phyloP scores from a whole-genome alignment of 2,888 invertebrate species.

The Sturmia bella region DNA sequence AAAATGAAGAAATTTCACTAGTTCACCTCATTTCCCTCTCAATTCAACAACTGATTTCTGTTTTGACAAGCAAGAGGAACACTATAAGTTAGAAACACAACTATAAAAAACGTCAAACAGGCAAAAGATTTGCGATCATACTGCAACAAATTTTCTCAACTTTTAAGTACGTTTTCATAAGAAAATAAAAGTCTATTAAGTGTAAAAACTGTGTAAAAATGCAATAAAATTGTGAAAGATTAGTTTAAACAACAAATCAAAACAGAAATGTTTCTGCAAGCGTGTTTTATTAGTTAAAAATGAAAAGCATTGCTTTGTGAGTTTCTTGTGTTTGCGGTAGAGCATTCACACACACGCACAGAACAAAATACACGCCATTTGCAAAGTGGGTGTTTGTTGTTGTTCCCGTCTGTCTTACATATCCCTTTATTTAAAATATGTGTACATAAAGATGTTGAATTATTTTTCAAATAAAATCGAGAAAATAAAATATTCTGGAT shows the following conservation, averaged over 20 bases:
- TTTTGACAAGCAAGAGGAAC: slow-evolving; percentile 63
- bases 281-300: slow-evolving; percentile 41
- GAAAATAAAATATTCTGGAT: background rate
- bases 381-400: slow-evolving; percentile 67
- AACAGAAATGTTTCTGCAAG: slow-evolving; percentile 28
- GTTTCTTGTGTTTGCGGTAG: slow-evolving; percentile 53
- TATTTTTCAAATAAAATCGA: slow-evolving; percentile 8
- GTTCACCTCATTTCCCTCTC: slow-evolving; percentile 57
- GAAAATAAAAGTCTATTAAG: slow-evolving; percentile 29
- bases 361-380: slow-evolving; percentile 66
- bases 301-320: slow-evolving; percentile 45
- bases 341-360: slow-evolving; percentile 45
- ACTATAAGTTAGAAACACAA: slow-evolving; percentile 66
- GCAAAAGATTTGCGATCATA: slow-evolving; percentile 68
- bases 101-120: slow-evolving; percentile 69
- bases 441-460: slow-evolving; percentile 42
- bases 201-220: slow-evolving; percentile 25
- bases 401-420: slow-evolving; percentile 19
- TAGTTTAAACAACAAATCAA: slow-evolving; percentile 1
- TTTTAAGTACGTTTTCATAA: slow-evolving; percentile 33
- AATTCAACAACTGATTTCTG: slow-evolving; percentile 60
- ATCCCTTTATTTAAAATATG: slow-evolving; percentile 47
- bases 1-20: slow-evolving; percentile 34
- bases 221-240: slow-evolving; percentile 21
- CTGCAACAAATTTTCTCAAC: slow-evolving; percentile 38